These are phyloP conservation scores for Netelia fuscicornis DNA, from an alignment of 2,888 invertebrate species.

Conservation along the genomic window DNA sequence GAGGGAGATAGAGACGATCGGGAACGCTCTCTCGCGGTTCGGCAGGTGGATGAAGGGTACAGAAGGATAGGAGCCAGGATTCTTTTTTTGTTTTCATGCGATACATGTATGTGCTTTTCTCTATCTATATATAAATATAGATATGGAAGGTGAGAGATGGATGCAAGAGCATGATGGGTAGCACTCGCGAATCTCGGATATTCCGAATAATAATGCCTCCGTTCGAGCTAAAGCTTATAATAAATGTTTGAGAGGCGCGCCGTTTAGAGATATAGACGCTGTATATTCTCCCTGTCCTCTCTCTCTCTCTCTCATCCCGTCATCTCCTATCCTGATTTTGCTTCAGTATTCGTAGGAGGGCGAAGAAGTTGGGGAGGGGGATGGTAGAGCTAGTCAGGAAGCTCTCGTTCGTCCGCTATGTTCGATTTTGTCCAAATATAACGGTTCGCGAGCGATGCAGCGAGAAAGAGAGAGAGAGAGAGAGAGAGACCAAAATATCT, in stretches of 20 bases:
- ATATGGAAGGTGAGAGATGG: slow-evolving; percentile 24
- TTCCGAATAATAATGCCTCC: slow-evolving; percentile 73
- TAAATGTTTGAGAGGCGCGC: slow-evolving; percentile 79
- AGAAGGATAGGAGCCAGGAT: slow-evolving; percentile 37
- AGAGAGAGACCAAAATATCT: slow-evolving; percentile 53
- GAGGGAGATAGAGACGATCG: slow-evolving; percentile 29
- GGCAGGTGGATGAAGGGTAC: slow-evolving; percentile 58
- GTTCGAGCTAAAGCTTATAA: slow-evolving; percentile 80
- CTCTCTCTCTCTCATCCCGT: slow-evolving; percentile 63
- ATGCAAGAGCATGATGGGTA: slow-evolving; percentile 34
- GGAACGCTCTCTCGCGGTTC: slow-evolving; percentile 46
- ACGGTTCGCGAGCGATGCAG: slow-evolving; percentile 76
- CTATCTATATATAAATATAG: neutral
- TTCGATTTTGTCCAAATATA: slow-evolving; percentile 84
- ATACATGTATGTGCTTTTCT: slow-evolving; percentile 1
- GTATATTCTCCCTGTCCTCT: neutral
- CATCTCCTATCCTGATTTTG: slow-evolving; percentile 53
- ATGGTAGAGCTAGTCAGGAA: slow-evolving; percentile 23
- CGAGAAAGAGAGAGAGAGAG: slow-evolving; percentile 58
- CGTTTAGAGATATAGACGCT: slow-evolving; percentile 64
- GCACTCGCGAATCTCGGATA: slow-evolving; percentile 53
- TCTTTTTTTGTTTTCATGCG: slow-evolving; percentile 33
- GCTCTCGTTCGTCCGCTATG: slow-evolving; percentile 72
- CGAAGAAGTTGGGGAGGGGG: neutral
- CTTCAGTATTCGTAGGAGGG: slow-evolving; percentile 29